Percentiles rank a stretch among this genome's conserved stretches.
phyloP scores from a whole-genome alignment of 1,140 invertebrate species.

The Trachymyrmex septentrionalis region DNA sequence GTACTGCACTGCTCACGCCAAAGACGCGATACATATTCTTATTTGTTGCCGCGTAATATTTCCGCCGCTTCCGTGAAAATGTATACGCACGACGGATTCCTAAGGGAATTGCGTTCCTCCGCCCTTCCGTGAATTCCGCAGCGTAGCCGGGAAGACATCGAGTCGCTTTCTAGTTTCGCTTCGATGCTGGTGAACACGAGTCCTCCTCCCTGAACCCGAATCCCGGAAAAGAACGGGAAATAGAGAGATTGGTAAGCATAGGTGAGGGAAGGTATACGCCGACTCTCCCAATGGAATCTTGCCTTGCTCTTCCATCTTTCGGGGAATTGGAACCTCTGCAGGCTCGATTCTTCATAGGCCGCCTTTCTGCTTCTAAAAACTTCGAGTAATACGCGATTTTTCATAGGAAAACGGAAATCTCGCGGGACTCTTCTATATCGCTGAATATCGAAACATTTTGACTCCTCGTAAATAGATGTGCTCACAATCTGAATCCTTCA shows the following conservation, averaged over 20 bases:
- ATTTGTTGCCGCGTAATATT: constrained; percentile 71
- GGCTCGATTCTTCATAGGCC: constrained; percentile 28
- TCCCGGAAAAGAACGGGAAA: constrained; percentile 38
- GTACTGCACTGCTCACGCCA: neutral
- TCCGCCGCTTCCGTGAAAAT: constrained; percentile 52
- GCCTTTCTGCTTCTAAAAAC: constrained; percentile 20
- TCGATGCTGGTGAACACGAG: constrained; percentile 38
- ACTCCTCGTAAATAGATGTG: neutral
- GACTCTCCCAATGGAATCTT: constrained; percentile 59
- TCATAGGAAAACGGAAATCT: constrained; percentile 35
- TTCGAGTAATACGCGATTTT: constrained; percentile 41
- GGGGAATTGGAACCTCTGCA: constrained; percentile 61
- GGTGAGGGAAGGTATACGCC: neutral
- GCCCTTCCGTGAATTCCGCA: constrained; percentile 49
- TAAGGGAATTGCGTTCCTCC: constrained; percentile 67
- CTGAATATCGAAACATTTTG: constrained; percentile 30
- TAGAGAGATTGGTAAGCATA: constrained; percentile 21
- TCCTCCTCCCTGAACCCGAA: constrained; percentile 19
- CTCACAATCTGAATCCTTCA: neutral
- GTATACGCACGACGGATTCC: constrained; percentile 63
- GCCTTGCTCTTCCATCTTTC: constrained; percentile 63
- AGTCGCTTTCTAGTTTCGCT: constrained; percentile 53
- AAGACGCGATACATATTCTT: constrained; percentile 60
- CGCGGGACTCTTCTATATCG: constrained; percentile 3
- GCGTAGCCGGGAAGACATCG: constrained; percentile 34